Evolutionary conservation across 1,140 invertebrate species (phyloP), one percentile per base, ranked within the genome.

Genomic region (Rhyacophila brunnea): DNA sequence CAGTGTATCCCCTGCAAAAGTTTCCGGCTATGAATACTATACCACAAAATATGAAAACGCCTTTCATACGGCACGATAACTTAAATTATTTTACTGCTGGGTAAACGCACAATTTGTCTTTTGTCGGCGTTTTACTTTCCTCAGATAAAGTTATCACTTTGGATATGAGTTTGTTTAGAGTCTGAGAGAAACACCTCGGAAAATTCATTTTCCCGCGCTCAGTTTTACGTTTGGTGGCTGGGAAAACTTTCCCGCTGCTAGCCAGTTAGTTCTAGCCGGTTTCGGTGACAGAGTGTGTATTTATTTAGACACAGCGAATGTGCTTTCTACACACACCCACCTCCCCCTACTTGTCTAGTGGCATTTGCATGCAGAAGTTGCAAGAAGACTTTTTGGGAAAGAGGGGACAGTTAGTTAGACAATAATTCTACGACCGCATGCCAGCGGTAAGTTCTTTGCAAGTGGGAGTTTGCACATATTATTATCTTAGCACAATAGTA

Each of bases 141-240:
- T 14, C 36, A 7, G 36, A 52, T 52, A 43, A 52, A 52, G 34
- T 52, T 52, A 52, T 35, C 50, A 28, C 50, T 36, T 7, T 20
- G 23, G 38, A 28, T 52, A 43, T 52, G 50, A 52, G 50, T 52
- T 52, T 52, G 42, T 43, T 52, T 52, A 51, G 50, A 20, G 36
- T 23, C 40, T 36, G 19, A 52, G 40, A 42, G 38, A n/a, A 40
- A n/a, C 50, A 43, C 34, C 18, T 17, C 13, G 38, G 38, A 52
- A 52, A 52, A 28, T 40, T 40, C 38, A 40, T 40, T 28, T 28
- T 40, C 38, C 15, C 11, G 3, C 38, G 38, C 38, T 40, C 38
- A 40, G 38, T 40, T 40, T 40, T 40, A 40, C 38, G 11, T 40
- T 13, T 15, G 38, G n/a, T 15, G 15, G 38, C 15, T 40, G 11